phyloP scores from a whole-genome alignment of 2,113 vertebrate genomes.

The Circaetus cinerascens region DNA sequence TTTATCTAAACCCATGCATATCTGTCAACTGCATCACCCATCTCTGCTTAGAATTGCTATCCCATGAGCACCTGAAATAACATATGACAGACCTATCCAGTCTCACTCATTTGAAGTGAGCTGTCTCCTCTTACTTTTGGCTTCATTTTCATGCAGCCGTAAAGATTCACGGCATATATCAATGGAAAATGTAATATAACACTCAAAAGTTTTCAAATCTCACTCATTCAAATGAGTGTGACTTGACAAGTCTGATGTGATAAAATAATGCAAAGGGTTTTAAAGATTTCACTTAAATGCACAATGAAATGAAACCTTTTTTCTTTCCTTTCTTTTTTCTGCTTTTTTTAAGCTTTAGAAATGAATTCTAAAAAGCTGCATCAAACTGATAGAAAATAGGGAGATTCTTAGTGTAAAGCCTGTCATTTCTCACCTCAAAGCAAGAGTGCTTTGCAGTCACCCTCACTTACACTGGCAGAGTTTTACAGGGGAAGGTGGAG shows the following conservation, averaged over 20 bases:
- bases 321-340: background rate
- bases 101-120: constrained; percentile 42
- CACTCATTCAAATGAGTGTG: constrained; percentile 75
- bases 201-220: constrained; percentile 71
- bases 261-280: constrained; percentile 48
- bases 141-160: constrained; percentile 27
- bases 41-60: background rate
- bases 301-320: constrained; percentile 26
- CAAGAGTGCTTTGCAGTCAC: background rate
- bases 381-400: background rate
- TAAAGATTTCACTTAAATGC: constrained; percentile 43
- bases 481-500: background rate
- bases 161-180: constrained; percentile 47
- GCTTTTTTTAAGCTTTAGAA: background rate
- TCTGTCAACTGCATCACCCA: constrained; percentile 16
- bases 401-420: background rate
- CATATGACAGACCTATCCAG: constrained; percentile 35
- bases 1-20: constrained; percentile 29
- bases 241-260: constrained; percentile 66
- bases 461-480: background rate
- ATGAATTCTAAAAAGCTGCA: background rate
- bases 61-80: constrained; percentile 46
- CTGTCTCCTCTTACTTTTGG: constrained; percentile 35
- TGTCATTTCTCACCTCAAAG: background rate
- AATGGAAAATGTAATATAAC: constrained; percentile 70